These are phyloP conservation scores for Cheilosia impressa DNA, from an alignment of 2,888 invertebrate species.

Conservation along the genomic window DNA sequence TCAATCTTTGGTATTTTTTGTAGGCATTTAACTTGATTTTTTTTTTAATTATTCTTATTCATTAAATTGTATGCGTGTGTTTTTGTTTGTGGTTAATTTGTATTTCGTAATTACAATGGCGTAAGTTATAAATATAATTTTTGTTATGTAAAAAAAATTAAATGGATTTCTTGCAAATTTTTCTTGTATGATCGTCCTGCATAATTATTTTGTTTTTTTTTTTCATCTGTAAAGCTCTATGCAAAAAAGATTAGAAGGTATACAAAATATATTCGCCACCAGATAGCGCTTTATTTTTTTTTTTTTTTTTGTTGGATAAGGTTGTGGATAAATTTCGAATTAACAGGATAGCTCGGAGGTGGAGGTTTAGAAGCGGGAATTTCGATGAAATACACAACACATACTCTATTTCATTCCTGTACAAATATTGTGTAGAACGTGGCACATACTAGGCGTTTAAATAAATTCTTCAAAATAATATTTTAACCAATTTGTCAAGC, in stretches of 20 bases:
- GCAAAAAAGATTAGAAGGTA: conserved; percentile 74
- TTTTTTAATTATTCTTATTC: conserved; percentile 34
- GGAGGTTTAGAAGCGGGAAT: conserved; percentile 50
- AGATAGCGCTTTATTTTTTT: conserved; percentile 16
- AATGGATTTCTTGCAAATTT: conserved; percentile 70
- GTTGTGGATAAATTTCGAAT: conserved; percentile 51
- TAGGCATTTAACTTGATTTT: conserved; percentile 77
- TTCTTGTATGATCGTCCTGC: conserved; percentile 72
- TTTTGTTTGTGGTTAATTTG: conserved; percentile 47
- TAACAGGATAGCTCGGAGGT: conserved; percentile 58
- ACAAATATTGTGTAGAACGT: conserved; percentile 48
- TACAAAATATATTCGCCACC: conserved; percentile 75
- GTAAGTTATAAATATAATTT: conserved; percentile 61
- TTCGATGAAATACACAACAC: conserved; percentile 13
- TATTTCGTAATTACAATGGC: conserved; percentile 67
- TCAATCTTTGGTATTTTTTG: conserved; percentile 58
- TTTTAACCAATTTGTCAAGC: conserved; percentile 1
- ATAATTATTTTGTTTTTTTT: conserved; percentile 45
- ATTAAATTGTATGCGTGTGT: conserved; percentile 42
- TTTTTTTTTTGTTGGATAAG: conserved; percentile 2
- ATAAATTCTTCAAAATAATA: conserved; percentile 15
- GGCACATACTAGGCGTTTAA: conserved; percentile 5
- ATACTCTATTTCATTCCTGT: conserved; percentile 17
- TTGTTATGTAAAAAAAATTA: conserved; percentile 66
- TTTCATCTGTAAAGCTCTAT: conserved; percentile 70